Base-by-base conservation (phyloP, 2,113 vertebrate genomes). In the Myotis yumanensis region DNA sequence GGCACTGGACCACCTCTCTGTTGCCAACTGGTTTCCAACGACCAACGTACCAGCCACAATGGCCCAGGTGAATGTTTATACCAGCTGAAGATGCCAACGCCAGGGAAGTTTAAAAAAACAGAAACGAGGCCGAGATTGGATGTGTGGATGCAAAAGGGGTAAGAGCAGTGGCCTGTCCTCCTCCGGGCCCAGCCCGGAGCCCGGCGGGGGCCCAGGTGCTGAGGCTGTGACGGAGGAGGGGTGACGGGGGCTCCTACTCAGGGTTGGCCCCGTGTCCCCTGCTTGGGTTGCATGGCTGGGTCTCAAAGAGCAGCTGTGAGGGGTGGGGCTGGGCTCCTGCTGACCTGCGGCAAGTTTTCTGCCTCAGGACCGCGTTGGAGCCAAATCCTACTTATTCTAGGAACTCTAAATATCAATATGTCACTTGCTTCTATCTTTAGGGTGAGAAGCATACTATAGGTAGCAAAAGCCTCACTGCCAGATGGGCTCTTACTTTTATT, bases 191-290 rank as follows among this genome's bases (percentile, higher is more conserved):
- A 59, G 72, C 23, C 79, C 59, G 4, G n/a, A 64, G 25, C 62
- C 66, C 16, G 4, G 59, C 4, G 25, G 32, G n/a, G 54, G 4
- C n/a, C 7, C 0, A 7, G 37, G 15, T 2, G 17, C 4, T 7
- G 25, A 43, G 10, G 18, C 28, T n/a, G 32, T 9, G 52, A 59
- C 10, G 40, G 32, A 52, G 48, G 18, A 69, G 12, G 7, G 4
- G 17, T 17, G 83, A 16, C 16, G 12, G 57, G 0, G 11, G 51
- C 28, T 64, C n/a, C 4, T 59, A 30, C 25, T 46, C 57, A 62
- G 59, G 76, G 40, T 25, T 35, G 64, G 69, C 17, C 22, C 35
- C 17, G 1, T 5, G 1, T 7, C 16, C 59, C 76, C 22, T 4
- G 7, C 30, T 69, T 32, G 1, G 17, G 69, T 15, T 25, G 28